Conservation (phyloP, 2,888 invertebrate species). For the Polia nebulosa region DNA sequence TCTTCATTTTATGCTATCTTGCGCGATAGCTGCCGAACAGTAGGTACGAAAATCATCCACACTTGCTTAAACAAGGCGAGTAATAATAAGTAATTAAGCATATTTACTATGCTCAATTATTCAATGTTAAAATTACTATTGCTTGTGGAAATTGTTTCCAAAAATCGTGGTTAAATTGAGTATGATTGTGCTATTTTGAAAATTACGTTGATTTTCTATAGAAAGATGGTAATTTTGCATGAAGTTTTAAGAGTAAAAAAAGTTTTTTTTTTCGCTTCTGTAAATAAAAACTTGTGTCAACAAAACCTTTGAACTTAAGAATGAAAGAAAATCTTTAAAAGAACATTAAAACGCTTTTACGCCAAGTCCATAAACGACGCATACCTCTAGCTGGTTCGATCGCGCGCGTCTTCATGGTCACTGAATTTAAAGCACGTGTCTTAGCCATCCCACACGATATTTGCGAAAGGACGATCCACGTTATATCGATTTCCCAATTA, state of each 20-base stretch:
- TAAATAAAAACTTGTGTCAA: neutral
- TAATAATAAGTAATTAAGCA: neutral
- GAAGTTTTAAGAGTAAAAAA: neutral
- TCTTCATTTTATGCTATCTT: slow-evolving; percentile 23
- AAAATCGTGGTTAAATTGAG: neutral
- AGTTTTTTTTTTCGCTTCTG: neutral
- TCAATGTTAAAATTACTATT: slow-evolving; percentile 5
- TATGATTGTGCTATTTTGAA: neutral
- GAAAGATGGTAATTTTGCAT: neutral
- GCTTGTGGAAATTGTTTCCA: neutral
- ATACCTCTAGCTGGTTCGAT: neutral
- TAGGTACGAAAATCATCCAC: slow-evolving; percentile 16
- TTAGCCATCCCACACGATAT: neutral
- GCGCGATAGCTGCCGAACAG: slow-evolving; percentile 5
- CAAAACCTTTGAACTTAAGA: neutral
- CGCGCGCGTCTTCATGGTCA: slow-evolving; percentile 42
- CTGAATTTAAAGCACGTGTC: slow-evolving; percentile 39
- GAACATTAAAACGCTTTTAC: neutral
- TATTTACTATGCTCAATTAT: neutral
- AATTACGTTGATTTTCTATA: neutral
- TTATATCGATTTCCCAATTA: too few species aligned
- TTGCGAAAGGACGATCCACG: slow-evolving; percentile 9
- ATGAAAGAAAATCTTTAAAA: neutral
- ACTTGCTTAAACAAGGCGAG: slow-evolving; percentile 33
- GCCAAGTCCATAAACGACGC: neutral